Base-by-base conservation (phyloP, 2,113 vertebrate genomes). In the Cyprinodon variegatus region DNA sequence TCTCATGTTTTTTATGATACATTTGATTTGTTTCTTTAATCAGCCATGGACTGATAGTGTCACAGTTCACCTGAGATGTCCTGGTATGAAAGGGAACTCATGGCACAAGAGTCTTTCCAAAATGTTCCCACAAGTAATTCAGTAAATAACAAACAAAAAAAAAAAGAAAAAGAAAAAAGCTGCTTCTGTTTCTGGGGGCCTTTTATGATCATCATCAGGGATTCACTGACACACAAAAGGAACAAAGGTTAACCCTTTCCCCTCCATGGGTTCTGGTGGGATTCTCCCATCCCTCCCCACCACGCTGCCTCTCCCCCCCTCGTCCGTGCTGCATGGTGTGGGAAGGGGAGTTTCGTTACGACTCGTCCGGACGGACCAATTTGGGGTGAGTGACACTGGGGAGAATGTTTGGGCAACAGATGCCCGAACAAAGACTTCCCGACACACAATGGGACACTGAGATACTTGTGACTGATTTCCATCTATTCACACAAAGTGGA, bases 391-490 rank as follows among this genome's bases (percentile, higher is more conserved):
- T 67, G 83, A 85, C 89, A 89, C 81, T 85, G 86, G 74, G 82
- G 82, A 84, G 82, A 89, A 88, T 91, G 87, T 91, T 89, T 90
- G 86, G 83, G 83, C 88, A 89, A 92, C 90, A 92, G 92, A 92
- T 92, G 90, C 88, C 88, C 7, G 46, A 86, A 93, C 92, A 93
- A 93, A 92, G 88, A 83, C 72, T 72, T 36, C 36, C 71, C 61
- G 0, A 46, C 39, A 83, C 72, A 90, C 83, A 91, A 91, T 78
- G 79, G 81, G 48, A 3, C 82, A 67, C 61, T 74, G 53, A 88
- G 86, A 90, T 89, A 93, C 85, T 91, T 83, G 86, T 87, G 83
- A 88, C 90, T 87, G 85, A 91, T 91, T 88, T 89, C 81, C 79
- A 87, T 85, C 85, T 77, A 91, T 89, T 88, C 86, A 81, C 84